These are phyloP conservation scores for Adela reaumurella DNA, from an alignment of 2,888 invertebrate species.

Conservation along the genomic window DNA sequence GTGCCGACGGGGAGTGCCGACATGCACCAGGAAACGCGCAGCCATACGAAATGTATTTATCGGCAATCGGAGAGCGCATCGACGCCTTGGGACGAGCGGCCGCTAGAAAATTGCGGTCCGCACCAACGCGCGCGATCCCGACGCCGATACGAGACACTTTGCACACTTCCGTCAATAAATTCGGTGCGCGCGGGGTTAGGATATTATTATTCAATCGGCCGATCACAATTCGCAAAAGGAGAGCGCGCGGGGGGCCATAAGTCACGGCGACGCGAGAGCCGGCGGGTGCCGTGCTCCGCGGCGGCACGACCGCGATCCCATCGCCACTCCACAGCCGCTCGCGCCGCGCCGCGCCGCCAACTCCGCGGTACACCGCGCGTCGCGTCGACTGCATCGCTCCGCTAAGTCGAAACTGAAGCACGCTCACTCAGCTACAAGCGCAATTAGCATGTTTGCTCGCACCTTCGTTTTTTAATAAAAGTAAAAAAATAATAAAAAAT, in stretches of 20 bases:
- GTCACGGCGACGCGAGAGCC: conserved; percentile 52
- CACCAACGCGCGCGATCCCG: conserved; percentile 33
- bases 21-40: conserved; percentile 25
- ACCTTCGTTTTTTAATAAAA: too few relatives aligned
- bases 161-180: conserved; percentile 54
- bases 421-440: too few relatives aligned
- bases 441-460: too few relatives aligned
- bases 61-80: conserved; percentile 27
- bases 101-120: conserved; percentile 32
- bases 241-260: conserved; percentile 51
- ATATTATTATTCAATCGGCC: conserved; percentile 56
- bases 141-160: conserved; percentile 41
- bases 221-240: conserved; percentile 25
- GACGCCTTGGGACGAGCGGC: conserved; percentile 28
- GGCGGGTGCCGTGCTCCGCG: conserved; percentile 51
- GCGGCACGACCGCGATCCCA: conserved; percentile 51
- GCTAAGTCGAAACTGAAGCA: too few relatives aligned
- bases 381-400: too few relatives aligned
- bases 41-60: conserved; percentile 33
- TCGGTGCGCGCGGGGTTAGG: conserved; percentile 49
- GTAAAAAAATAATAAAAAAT: too few relatives aligned
- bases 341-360: conserved; percentile 6
- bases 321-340: conserved; percentile 43
- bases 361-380: conserved; percentile 11
- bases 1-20: conserved; percentile 22